Conservation (phyloP, 2,113 vertebrate species). For the Pavo muticus region DNA sequence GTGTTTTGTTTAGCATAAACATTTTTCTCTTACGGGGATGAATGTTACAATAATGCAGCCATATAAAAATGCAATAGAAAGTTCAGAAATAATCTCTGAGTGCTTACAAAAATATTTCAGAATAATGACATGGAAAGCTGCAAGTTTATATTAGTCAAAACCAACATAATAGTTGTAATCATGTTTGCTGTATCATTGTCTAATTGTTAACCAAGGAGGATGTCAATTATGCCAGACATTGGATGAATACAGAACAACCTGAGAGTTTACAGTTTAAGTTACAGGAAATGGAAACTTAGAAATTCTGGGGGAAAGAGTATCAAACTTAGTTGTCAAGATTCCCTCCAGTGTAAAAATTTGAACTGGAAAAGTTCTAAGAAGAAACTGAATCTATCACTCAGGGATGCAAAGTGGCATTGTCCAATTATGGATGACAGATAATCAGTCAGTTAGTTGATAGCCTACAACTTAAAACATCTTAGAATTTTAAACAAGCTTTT, state of each 20-base stretch:
- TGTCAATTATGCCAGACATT: not conserved
- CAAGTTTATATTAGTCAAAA: not conserved
- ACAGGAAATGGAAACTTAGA: not conserved
- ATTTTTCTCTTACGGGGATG: not conserved
- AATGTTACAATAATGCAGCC: not conserved
- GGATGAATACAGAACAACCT: not conserved
- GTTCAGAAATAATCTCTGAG: not conserved
- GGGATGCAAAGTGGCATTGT: not conserved
- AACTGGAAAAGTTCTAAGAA: not conserved
- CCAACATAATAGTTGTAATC: not conserved
- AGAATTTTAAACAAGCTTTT: not conserved
- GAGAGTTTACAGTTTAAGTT: not conserved
- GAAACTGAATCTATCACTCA: not conserved
- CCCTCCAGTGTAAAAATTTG: not conserved
- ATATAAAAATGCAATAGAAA: not conserved
- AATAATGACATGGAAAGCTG: not conserved
- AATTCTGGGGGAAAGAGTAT: accelerated
- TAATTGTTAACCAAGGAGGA: conserved; percentile 10
- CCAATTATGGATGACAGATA: not conserved
- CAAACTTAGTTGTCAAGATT: not conserved
- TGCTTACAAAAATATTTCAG: not conserved
- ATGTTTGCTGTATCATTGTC: not conserved
- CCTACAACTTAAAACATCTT: not conserved
- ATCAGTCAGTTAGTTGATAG: not conserved
- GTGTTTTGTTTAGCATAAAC: not conserved